These are phyloP conservation scores for Hemicordylus capensis DNA, from an alignment of 2,113 vertebrate genomes.

Conservation along the genomic window DNA sequence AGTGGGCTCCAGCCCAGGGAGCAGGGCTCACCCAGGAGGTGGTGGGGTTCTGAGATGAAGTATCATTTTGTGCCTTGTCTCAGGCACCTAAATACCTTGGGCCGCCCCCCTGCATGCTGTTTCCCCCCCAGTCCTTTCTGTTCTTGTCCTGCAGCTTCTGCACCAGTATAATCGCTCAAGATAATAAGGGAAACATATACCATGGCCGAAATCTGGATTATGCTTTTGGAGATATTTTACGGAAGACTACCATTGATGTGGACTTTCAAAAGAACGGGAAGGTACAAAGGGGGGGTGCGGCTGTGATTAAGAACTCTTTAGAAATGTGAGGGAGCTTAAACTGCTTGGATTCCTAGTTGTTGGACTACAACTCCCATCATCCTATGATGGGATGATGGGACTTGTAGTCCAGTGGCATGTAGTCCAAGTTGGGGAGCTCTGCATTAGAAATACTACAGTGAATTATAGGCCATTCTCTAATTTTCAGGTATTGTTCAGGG, in stretches of 20 bases:
- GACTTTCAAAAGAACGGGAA: constrained; percentile 82
- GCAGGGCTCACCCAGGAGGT: too few relatives aligned
- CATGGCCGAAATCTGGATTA: constrained; percentile 95
- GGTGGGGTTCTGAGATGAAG: too few relatives aligned
- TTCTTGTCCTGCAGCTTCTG: constrained; percentile 82
- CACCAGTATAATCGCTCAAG: constrained; percentile 91
- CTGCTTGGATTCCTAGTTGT: too few relatives aligned
- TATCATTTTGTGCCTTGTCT: too few relatives aligned
- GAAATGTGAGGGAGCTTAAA: not conserved
- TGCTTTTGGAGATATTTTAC: constrained; percentile 73
- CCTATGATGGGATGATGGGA: too few relatives aligned
- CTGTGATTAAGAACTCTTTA: fast-evolving
- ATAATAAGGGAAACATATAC: constrained; percentile 83
- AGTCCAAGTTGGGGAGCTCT: not conserved
- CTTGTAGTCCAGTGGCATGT: not conserved
- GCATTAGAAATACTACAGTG: fast-evolving
- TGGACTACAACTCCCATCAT: too few relatives aligned
- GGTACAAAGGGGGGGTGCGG: constrained; percentile 66
- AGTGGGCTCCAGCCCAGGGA: too few relatives aligned
- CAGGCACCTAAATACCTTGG: too few relatives aligned
- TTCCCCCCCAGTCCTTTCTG: fast-evolving
- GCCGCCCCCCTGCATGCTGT: too few relatives aligned
- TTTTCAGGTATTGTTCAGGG: constrained; percentile 83
- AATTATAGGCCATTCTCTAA: not conserved
- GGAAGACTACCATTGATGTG: constrained; percentile 85